Evolutionary conservation across 1,140 invertebrate genomes (phyloP).

Genomic region (Dreissena polymorpha): DNA sequence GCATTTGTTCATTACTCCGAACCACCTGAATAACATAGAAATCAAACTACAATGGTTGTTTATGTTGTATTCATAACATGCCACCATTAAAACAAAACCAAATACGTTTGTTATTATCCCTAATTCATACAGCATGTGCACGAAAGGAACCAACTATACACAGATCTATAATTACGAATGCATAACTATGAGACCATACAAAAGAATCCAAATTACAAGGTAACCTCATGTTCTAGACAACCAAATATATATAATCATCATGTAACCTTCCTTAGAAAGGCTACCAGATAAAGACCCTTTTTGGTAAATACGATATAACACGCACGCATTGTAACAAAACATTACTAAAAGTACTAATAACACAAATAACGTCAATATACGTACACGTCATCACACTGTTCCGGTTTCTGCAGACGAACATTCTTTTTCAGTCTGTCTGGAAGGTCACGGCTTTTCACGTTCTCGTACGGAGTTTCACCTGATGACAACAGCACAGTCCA

Average conservation of each 20-base stretch:
- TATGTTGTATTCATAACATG: not conserved
- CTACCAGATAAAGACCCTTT: not conserved
- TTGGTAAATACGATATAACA: not conserved
- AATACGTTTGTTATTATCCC: not conserved
- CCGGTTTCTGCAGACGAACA: constrained; percentile 63
- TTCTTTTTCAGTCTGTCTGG: constrained; percentile 80
- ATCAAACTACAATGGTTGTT: not conserved
- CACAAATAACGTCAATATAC: constrained; percentile 17
- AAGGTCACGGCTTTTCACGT: constrained; percentile 87
- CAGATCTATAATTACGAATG: not conserved
- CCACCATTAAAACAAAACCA: not conserved
- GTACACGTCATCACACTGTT: constrained; percentile 63
- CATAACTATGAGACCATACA: not conserved
- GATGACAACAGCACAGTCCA: too few relatives aligned
- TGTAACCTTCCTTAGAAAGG: not conserved
- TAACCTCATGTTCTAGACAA: not conserved
- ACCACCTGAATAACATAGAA: constrained; percentile 28
- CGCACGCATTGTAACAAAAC: not conserved
- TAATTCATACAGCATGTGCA: not conserved
- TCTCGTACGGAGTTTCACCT: constrained; percentile 88
- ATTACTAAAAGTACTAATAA: too few relatives aligned
- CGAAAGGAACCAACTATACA: not conserved
- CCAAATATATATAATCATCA: not conserved
- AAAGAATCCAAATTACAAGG: not conserved
- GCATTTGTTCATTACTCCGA: constrained; percentile 23